Evolutionary conservation across 2,888 invertebrate species (phyloP).

Genomic region (Sclerodermus sp.): DNA sequence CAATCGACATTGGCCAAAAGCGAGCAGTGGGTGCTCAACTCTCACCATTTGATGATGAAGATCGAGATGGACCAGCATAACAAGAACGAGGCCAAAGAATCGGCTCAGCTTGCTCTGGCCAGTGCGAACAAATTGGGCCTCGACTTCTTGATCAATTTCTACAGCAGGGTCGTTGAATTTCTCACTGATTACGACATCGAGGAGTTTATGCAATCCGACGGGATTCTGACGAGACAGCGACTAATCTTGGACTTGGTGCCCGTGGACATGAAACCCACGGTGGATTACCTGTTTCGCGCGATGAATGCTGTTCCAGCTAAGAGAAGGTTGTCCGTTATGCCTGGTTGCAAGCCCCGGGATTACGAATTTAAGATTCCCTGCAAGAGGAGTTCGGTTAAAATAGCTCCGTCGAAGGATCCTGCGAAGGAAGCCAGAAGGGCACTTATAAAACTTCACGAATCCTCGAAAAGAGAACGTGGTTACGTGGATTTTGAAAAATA

Average conservation of each 20-base stretch:
- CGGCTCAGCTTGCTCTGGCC: constrained; percentile 36
- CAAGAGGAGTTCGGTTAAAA: constrained; percentile 33
- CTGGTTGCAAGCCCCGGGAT: constrained; percentile 53
- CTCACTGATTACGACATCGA: constrained; percentile 55
- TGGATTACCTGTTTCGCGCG: constrained; percentile 56
- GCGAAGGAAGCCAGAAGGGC: constrained; percentile 26
- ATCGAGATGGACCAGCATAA: constrained; percentile 58
- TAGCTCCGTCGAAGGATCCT: constrained; percentile 26
- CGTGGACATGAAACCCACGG: constrained; percentile 53
- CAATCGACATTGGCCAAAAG: constrained; percentile 45
- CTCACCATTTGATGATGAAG: constrained; percentile 54
- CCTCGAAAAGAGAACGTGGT: constrained; percentile 31
- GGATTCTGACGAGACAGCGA: constrained; percentile 54
- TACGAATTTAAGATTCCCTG: constrained; percentile 27
- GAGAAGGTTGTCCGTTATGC: constrained; percentile 60
- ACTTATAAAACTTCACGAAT: constrained; percentile 32
- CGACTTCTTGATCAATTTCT: constrained; percentile 46
- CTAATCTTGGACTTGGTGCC: constrained; percentile 57
- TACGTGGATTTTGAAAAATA: constrained; percentile 40
- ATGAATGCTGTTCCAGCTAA: constrained; percentile 58
- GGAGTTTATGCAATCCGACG: constrained; percentile 44
- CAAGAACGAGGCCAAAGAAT: constrained; percentile 58
- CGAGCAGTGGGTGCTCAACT: constrained; percentile 57
- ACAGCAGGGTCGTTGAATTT: constrained; percentile 43
- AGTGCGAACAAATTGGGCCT: constrained; percentile 50